Evolutionary conservation across 2,888 invertebrate species (phyloP), one percentile per base, ranked within the genome.

Genomic region (Andrena bicolor): DNA sequence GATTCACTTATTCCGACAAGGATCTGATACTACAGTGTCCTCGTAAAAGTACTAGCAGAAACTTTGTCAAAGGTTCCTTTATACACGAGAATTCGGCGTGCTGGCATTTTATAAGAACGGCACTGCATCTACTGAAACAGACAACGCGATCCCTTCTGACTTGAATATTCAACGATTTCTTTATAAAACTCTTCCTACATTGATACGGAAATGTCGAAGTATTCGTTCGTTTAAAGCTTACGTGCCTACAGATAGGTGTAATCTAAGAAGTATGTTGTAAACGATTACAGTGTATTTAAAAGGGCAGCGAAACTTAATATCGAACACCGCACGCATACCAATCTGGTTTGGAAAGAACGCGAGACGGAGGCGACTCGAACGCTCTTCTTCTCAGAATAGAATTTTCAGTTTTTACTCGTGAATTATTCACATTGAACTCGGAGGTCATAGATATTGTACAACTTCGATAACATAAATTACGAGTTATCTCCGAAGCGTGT

Each of bases 391-490:
- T 74, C 20, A 26, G 28, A 78, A 76, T 58, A 69, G 41, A 41
- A 26, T 48, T 63, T 83, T 58, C 82, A 76, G 77, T 83, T 88
- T 81, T 76, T 69, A 28, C 41, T 66, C 49, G 35, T 64, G 49
- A 5, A 61, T 71, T 60, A 58, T 26, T 69, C 32, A 49, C 76
- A 71, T 74, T 77, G 64, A 78, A 82, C 71, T 65, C 71, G 7
- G 61, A 88, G 88, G 88, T 90, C 85, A 81, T 51, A 26, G 75
- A 84, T 89, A 87, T 79, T 81, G 78, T 81, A 82, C 64, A 87
- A 85, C 66, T 76, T 63, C 32, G 90, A 91, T 91, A 90, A 90
- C 81, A 83, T 74, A 84, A 87, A 83, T 87, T 86, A 86, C 68
- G 84, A 85, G 71, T 90, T 90, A 90, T 90, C 90, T 74, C n/a